Percentiles rank a stretch among this genome's conserved stretches.
Conservation (phyloP, 2,797 vertebrate genomes). For the Dendrocincla tyrannina region DNA sequence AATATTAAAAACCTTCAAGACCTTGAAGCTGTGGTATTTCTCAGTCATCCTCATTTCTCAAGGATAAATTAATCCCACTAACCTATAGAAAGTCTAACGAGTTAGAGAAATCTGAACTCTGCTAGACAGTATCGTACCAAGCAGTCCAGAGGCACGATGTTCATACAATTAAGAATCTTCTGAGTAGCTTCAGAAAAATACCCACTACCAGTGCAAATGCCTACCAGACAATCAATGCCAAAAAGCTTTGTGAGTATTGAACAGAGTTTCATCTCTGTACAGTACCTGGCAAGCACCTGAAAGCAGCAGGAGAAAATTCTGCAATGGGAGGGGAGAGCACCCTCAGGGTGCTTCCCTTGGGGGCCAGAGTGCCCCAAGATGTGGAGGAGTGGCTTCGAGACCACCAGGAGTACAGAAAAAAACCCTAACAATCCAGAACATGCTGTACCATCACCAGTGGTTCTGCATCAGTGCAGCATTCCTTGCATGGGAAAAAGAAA, state of each 20-base stretch:
- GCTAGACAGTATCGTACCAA: background rate
- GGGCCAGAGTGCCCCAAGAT: background rate
- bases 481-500: background rate
- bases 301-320: background rate
- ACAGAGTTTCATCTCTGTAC: background rate
- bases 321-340: background rate
- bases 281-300: background rate
- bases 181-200: background rate
- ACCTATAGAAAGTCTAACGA: background rate
- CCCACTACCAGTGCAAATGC: background rate
- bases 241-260: background rate
- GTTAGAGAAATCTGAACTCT: background rate
- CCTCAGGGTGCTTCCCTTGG: background rate
- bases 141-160: background rate
- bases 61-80: background rate
- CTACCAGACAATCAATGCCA: background rate
- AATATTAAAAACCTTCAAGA: background rate
- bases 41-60: background rate
- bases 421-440: rapidly evolving
- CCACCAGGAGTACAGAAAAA: background rate
- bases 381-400: background rate
- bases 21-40: background rate
- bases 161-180: background rate
- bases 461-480: background rate
- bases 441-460: background rate